Evolutionary conservation across 2,797 vertebrate genomes (phyloP), one percentile per base, ranked within the genome.

Genomic region (Nyctibius grandis): DNA sequence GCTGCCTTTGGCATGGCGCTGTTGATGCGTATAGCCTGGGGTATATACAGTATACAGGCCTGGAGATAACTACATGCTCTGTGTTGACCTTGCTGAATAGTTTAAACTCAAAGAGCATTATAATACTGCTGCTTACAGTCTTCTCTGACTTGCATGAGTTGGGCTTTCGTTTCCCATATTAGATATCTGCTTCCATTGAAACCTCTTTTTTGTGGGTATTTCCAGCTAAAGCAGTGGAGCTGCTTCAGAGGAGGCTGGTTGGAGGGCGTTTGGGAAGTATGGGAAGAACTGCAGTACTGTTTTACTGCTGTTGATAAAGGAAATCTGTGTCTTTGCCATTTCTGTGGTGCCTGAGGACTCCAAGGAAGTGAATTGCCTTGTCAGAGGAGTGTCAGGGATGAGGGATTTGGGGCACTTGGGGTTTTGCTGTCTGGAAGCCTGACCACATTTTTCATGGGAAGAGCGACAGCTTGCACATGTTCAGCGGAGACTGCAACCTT

Each of bases 391-490:
- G 33, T 19, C 9, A 57, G 70, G 48, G 53, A 14, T 91, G 50
- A 70, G 50, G 26, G 64, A 48, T 68, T 79, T 76, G 26, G 31
- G 51, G 9, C 7, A 11, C 40, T 48, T 51, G 21, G 90, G 16
- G 9, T 38, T 92, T 88, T 89, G 38, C 31, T 88, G 5, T 36
- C 54, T 89, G 23, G 34, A 69, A 63, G 48, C 70, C 25, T 80
- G 36, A 31, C 20, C 48, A 7, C 11, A 1, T 22, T 54, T 36
- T 26, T 33, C 6, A 7, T 83, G 60, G 64, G 20, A 89, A 75
- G 59, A 86, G 7, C 0, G 0, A 10, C 25, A 65, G 25, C 31
- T 83, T 69, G 16, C 8, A 2, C 2, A 1, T 28, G 56, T 25
- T 76, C 50, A 44, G 21, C 3, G 5, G 25, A 89, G 70, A 56